These are phyloP conservation scores for Macaria notata DNA, from an alignment of 2,888 invertebrate species.

Conservation along the genomic window DNA sequence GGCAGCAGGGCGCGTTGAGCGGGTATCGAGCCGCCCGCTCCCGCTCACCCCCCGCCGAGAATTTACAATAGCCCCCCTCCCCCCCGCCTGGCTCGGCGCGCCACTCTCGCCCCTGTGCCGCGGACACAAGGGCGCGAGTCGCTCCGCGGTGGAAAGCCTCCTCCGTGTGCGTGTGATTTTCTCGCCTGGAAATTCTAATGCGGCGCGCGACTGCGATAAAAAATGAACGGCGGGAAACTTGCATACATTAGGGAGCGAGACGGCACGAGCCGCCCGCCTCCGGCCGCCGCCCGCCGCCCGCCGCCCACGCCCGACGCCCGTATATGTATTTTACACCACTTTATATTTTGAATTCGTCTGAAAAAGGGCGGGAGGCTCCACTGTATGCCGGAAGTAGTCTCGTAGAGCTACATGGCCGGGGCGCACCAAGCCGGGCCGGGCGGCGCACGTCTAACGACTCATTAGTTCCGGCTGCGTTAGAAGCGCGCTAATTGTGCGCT, in stretches of 20 bases:
- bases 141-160: conserved; percentile 12
- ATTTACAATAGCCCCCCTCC: conserved; percentile 66
- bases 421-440: too few relatives aligned
- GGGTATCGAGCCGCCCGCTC: conserved; percentile 53
- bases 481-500: conserved; percentile 49
- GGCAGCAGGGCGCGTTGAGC: conserved; percentile 37
- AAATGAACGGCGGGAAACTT: conserved; percentile 78
- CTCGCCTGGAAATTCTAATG: conserved; percentile 82
- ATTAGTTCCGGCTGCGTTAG: conserved; percentile 59
- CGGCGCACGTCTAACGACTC: conserved; percentile 42
- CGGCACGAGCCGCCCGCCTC: conserved; percentile 50
- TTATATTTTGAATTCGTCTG: conserved; percentile 68
- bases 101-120: conserved; percentile 15
- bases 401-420: too few relatives aligned
- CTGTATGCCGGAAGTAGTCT: conserved; percentile 35
- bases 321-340: conserved; percentile 64
- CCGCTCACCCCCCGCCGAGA: conserved; percentile 48
- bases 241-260: conserved; percentile 77
- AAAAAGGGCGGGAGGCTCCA: conserved; percentile 55
- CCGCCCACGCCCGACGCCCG: conserved; percentile 1
- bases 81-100: conserved; percentile 27
- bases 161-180: conserved; percentile 73
- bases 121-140: conserved; percentile 21
- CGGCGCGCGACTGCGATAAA: conserved; percentile 81
- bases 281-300: conserved; percentile 39